A percentile compares a stretch with the other conserved stretches of the same genome.
These are phyloP conservation scores for Sebastes elongatus DNA, from an alignment of 2,797 vertebrate genomes.

Conservation along the genomic window DNA sequence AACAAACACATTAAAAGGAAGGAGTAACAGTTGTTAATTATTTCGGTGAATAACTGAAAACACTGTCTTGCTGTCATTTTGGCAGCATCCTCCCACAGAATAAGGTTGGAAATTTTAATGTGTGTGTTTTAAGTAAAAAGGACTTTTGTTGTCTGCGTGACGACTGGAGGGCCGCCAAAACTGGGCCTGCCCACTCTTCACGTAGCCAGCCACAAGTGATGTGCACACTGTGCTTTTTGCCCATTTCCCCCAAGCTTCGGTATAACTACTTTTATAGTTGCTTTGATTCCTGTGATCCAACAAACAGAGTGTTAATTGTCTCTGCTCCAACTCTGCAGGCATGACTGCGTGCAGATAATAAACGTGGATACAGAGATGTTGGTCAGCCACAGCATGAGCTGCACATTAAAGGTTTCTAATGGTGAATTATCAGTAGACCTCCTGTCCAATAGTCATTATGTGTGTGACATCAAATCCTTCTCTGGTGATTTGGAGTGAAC, in stretches of 20 bases:
- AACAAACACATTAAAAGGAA: conserved; percentile 34
- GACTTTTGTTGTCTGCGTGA: conserved; percentile 61
- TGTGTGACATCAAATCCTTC: background rate
- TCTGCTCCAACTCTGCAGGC: conserved; percentile 22
- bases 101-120: conserved; percentile 51
- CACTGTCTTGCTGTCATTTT: conserved; percentile 33
- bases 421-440: background rate
- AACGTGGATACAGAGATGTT: conserved; percentile 19
- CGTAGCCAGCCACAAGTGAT: conserved; percentile 36
- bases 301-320: conserved; percentile 45
- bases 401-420: conserved; percentile 15
- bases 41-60: conserved; percentile 41
- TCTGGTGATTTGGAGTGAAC: background rate
- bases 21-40: conserved; percentile 47
- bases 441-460: conserved; percentile 4
- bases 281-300: conserved; percentile 31
- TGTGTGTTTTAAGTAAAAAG: conserved; percentile 60
- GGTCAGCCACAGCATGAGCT: conserved; percentile 12
- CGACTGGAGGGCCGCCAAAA: conserved; percentile 51
- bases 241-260: conserved; percentile 32
- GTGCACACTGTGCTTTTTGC: conserved; percentile 36
- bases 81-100: conserved; percentile 58
- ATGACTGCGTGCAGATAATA: conserved; percentile 22
- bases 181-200: conserved; percentile 43
- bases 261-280: conserved; percentile 39